These are phyloP conservation scores for Zaprionus ghesquierei DNA, from an alignment of 1,140 invertebrate genomes.

Conservation along the genomic window DNA sequence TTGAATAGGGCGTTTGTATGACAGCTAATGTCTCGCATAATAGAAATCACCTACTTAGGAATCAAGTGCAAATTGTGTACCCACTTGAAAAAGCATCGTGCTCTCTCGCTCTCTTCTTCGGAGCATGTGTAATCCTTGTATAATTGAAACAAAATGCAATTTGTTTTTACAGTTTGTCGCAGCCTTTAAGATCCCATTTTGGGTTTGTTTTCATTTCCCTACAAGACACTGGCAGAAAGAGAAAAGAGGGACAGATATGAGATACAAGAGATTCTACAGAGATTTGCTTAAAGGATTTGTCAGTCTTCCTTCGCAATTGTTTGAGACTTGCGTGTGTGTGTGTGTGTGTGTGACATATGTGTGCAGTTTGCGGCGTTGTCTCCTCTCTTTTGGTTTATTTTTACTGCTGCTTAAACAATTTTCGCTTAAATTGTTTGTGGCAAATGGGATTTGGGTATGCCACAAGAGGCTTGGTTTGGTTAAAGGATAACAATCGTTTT, in stretches of 20 bases:
- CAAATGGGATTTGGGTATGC: conserved; percentile 74
- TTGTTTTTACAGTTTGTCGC: conserved; percentile 81
- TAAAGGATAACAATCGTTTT: conserved; percentile 80
- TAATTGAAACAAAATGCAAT: conserved; percentile 79
- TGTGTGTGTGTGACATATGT: conserved; percentile 43
- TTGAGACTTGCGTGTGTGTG: not conserved
- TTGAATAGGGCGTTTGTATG: conserved; percentile 79
- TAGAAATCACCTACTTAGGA: conserved; percentile 79
- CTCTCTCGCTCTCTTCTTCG: not conserved
- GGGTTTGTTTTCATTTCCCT: conserved; percentile 74
- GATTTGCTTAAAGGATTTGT: conserved; percentile 75
- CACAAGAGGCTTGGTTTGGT: conserved; percentile 77
- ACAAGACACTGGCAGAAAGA: conserved; percentile 36
- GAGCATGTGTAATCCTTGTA: conserved; percentile 72
- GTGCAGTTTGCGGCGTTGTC: conserved; percentile 48
- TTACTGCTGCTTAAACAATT: conserved; percentile 73
- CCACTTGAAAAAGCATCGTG: conserved; percentile 53
- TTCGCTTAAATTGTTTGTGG: conserved; percentile 76
- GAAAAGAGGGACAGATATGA: conserved; percentile 22
- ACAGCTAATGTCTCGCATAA: conserved; percentile 80
- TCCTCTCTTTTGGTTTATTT: conserved; percentile 60
- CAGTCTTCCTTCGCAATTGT: not conserved
- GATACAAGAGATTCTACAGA: conserved; percentile 24
- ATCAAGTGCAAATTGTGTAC: conserved; percentile 77
- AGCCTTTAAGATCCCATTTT: conserved; percentile 75